Percentiles rank a stretch among this genome's conserved stretches.
Evolutionary conservation across 2,113 vertebrate species (phyloP).

Genomic region (Hippopotamus amphibius): DNA sequence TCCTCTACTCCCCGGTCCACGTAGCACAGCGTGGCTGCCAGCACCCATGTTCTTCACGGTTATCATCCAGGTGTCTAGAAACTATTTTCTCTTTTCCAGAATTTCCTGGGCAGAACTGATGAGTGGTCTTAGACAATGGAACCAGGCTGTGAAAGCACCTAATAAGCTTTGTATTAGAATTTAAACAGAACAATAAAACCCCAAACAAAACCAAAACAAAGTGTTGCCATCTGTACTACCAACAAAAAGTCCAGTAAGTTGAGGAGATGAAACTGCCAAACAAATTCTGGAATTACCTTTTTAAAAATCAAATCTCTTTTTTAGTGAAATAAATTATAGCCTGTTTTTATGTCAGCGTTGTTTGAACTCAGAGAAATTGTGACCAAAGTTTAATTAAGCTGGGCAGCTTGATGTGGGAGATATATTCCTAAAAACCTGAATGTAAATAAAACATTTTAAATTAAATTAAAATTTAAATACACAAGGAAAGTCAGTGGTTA

Average conservation of each 20-base stretch:
- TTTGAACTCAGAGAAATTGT: constrained; percentile 44
- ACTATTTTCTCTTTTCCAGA: not conserved
- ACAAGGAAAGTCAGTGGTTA: not conserved
- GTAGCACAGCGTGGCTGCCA: not conserved
- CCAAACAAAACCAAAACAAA: not conserved
- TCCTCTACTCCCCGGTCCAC: not conserved
- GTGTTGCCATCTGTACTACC: no score
- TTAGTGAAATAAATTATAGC: constrained; percentile 34
- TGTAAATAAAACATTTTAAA: not conserved
- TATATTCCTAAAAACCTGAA: not conserved
- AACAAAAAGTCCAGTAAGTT: not conserved
- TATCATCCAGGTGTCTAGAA: not conserved
- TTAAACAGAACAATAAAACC: not conserved
- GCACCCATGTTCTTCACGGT: not conserved
- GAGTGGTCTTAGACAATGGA: not conserved
- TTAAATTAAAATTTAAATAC: constrained; percentile 28
- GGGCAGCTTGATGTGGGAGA: not conserved
- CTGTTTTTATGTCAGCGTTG: not conserved
- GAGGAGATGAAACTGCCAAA: not conserved
- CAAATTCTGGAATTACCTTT: not conserved
- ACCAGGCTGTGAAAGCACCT: not conserved
- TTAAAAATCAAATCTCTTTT: not conserved
- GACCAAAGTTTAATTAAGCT: not conserved
- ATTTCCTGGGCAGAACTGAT: constrained; percentile 17
- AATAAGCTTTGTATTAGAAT: not conserved